These are phyloP conservation scores for Gymnothorax reevesii DNA, from an alignment of 2,797 vertebrate species.

Conservation along the genomic window DNA sequence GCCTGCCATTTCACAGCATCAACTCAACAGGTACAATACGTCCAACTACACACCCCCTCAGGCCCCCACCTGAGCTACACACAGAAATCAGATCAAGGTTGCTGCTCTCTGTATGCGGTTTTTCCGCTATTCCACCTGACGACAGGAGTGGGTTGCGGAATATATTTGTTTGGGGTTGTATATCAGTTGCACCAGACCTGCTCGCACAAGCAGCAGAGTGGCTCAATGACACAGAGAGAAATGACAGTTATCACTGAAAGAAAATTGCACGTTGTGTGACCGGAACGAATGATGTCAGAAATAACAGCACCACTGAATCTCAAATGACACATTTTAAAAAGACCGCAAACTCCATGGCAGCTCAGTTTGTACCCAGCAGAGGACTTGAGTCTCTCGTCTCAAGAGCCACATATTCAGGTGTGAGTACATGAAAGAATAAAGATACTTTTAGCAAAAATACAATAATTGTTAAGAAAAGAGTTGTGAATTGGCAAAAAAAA, in stretches of 20 bases:
- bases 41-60: too few relatives aligned
- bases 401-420: too few relatives aligned
- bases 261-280: background rate
- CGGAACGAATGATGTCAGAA: slow-evolving; percentile 5
- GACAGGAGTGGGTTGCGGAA: background rate
- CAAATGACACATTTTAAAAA: background rate
- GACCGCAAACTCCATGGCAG: too few relatives aligned
- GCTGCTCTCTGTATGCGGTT: background rate
- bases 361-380: too few relatives aligned
- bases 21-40: too few relatives aligned
- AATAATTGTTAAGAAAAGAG: too few relatives aligned
- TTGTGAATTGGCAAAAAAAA: background rate
- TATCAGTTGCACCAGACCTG: slow-evolving; percentile 23
- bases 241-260: slow-evolving; percentile 14
- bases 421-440: too few relatives aligned
- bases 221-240: background rate
- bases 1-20: background rate
- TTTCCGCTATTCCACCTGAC: background rate
- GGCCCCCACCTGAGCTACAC: background rate
- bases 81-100: background rate
- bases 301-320: background rate
- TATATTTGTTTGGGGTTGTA: background rate
- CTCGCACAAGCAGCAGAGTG: slow-evolving; percentile 19
- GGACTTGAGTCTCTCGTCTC: too few relatives aligned
- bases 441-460: too few relatives aligned